Conservation (phyloP, 23 tunicate species). For the Phallusia fumigata region DNA sequence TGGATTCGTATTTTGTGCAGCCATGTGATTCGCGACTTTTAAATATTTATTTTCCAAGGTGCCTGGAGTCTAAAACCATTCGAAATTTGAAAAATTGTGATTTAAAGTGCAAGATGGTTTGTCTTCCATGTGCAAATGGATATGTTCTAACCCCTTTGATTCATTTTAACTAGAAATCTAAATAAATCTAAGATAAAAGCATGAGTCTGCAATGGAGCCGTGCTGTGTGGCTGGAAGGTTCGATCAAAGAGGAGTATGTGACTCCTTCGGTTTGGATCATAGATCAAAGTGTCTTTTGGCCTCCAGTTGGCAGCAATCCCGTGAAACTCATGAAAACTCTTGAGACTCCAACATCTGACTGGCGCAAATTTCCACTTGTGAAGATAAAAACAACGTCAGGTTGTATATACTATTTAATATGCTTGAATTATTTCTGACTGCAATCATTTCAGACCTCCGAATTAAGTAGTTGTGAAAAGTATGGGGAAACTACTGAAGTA, state of each 20-base stretch:
- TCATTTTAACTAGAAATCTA: not conserved
- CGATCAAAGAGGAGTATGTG: not conserved
- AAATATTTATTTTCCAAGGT: not conserved
- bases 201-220: not conserved
- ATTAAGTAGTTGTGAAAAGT: not conserved
- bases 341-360: not conserved
- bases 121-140: not conserved
- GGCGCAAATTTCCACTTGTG: not conserved
- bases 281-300: not conserved
- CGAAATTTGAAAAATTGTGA: not conserved
- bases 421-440: not conserved
- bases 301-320: not conserved
- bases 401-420: not conserved
- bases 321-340: not conserved
- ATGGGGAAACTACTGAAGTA: not conserved
- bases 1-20: not conserved
- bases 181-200: not conserved
- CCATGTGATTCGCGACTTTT: slow-evolving; percentile 1
- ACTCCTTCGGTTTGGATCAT: not conserved
- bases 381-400: not conserved
- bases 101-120: not conserved
- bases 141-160: not conserved
- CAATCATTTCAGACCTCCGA: not conserved
- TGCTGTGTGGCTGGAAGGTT: not conserved
- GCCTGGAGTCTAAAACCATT: not conserved